Base-by-base conservation (phyloP, 2,113 vertebrate genomes). In the Phrynosoma platyrhinos region DNA sequence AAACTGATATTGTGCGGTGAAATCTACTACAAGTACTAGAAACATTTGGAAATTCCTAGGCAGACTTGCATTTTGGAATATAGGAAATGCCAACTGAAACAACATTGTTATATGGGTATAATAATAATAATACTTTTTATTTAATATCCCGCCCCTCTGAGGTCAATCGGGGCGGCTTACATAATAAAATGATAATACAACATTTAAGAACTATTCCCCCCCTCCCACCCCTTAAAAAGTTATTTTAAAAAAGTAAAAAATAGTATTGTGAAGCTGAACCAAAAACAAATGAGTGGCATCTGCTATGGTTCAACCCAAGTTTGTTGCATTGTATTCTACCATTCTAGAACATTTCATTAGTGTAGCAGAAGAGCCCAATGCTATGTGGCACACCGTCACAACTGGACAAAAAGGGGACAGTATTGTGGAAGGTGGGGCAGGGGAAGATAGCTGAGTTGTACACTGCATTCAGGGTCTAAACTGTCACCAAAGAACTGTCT, bases 41-140 rank as follows among this genome's bases (percentile, higher is more conserved):
- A 82, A 92, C 64, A 40, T 84, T 69, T 79, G 75, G 90, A 66
- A 92, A 93, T 77, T 79, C 83, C 85, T 88, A 90, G 85, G 86
- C 55, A 93, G 78, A 94, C 52, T 55, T 84, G 53, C 47, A 78
- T 58, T 81, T 83, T 81, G 72, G 1, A 88, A 94, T 47, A 47
- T 88, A 91, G 75, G 36, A 93, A 91, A 90, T 55, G 9, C 82
- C 91, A 94, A 92, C 91, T 62, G 13, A 62, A 62, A 62, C 95
- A 95, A 79, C 93, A 58, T 9, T 32, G 79, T 5, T 32, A 30
- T 32, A 80, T 36, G 58, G 16, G 55, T 20, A 12, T n/a, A n/a
- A n/a, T n/a, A n/a, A n/a, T n/a, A n/a, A n/a, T n/a, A n/a, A n/a
- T n/a, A n/a, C n/a, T n/a, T n/a, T n/a, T n/a, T n/a, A n/a, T n/a